Conservation (phyloP, 2,113 vertebrate species). For the Tricholaema leucomelas region DNA sequence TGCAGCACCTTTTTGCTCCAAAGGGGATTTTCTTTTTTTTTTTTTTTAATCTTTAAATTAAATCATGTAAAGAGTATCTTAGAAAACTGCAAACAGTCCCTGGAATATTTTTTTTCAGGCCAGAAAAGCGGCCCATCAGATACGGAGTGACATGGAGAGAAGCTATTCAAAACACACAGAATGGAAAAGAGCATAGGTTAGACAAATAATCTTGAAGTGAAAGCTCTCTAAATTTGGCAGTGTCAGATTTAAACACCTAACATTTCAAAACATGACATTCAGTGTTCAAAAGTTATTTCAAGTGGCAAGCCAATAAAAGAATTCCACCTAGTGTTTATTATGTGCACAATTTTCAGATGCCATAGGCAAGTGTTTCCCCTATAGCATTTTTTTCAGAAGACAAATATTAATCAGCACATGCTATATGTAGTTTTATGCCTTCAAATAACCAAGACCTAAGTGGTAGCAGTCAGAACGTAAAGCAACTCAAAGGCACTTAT, state of each 20-base stretch:
- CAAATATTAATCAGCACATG: not conserved
- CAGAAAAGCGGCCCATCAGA: not conserved
- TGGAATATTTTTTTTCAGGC: not conserved
- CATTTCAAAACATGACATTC: not conserved
- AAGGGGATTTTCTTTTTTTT: too few species aligned
- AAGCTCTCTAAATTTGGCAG: not conserved
- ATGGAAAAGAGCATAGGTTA: not conserved
- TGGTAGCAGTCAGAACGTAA: not conserved
- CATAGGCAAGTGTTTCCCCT: not conserved
- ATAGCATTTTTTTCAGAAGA: not conserved
- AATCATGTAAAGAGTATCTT: not conserved
- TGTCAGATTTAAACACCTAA: not conserved
- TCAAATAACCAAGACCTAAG: not conserved
- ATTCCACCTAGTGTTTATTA: not conserved
- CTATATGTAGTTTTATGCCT: not conserved
- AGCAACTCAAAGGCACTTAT: not conserved
- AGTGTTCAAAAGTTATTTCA: not conserved
- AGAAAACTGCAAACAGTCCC: not conserved
- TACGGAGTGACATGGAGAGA: not conserved
- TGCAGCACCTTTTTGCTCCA: not conserved
- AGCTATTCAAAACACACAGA: not conserved
- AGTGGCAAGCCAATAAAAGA: not conserved
- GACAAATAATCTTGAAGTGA: not conserved
- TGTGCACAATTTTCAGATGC: not conserved
- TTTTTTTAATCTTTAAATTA: too few species aligned